Evolutionary conservation across 2,888 invertebrate species (phyloP).

Genomic region (Hedychridium roseum): DNA sequence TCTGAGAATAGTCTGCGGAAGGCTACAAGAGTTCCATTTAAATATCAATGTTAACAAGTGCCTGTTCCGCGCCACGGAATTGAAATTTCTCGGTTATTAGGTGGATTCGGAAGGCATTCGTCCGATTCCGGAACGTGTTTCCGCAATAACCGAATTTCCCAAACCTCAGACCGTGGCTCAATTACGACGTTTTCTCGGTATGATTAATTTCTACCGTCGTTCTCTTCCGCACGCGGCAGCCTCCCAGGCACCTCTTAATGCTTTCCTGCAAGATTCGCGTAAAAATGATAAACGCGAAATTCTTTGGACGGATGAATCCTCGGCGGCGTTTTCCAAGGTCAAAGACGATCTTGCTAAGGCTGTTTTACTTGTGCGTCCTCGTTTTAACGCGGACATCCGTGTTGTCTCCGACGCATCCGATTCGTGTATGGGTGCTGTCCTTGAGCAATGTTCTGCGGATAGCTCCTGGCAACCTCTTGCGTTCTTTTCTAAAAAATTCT

Average conservation of each 20-base stretch:
- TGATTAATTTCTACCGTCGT: constrained; percentile 15
- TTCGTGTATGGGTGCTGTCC: constrained; percentile 7
- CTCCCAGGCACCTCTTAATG: constrained; percentile 5
- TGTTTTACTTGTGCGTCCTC: constrained; percentile 19
- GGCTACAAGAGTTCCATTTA: constrained; percentile 5
- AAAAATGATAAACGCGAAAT: constrained; percentile 19
- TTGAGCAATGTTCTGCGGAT: constrained; percentile 4
- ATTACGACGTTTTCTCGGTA: constrained; percentile 13
- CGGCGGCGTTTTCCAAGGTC: constrained; percentile 15
- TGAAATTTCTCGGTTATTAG: constrained; percentile 13
- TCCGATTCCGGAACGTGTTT: constrained; percentile 1
- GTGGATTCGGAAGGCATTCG: constrained; percentile 5
- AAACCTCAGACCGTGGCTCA: constrained; percentile 8
- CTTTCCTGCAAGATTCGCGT: constrained; percentile 5
- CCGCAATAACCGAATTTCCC: constrained; percentile 1
- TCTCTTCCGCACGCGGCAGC: constrained; percentile 11
- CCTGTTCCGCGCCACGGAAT: constrained; percentile 9
- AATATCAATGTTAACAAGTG: constrained; percentile 19
- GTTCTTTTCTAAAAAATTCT: constrained; percentile 7
- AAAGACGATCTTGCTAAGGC: constrained; percentile 13
- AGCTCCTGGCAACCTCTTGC: constrained; percentile 4
- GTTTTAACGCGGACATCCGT: constrained; percentile 13
- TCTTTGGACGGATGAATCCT: constrained; percentile 15
- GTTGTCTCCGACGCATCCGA: constrained; percentile 23
- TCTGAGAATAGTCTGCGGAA: neutral